phyloP scores from a whole-genome alignment of 2,888 invertebrate species.

The Drosophila monieri region DNA sequence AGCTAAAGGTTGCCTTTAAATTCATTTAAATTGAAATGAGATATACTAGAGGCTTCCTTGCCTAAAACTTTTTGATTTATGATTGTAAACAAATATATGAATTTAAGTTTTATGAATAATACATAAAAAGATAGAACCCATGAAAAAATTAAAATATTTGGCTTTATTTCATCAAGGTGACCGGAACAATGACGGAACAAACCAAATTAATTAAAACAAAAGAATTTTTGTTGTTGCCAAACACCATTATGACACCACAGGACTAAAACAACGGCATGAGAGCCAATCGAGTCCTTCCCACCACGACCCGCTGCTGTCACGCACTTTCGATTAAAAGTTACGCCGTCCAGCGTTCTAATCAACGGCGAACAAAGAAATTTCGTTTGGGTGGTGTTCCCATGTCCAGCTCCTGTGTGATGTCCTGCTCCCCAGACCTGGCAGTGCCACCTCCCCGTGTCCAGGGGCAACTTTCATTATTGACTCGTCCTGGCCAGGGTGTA shows the following conservation, averaged over 20 bases:
- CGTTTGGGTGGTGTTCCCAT: slow-evolving; percentile 24
- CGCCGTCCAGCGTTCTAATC: slow-evolving; percentile 51
- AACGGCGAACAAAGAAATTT: slow-evolving; percentile 47
- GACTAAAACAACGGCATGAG: slow-evolving; percentile 7
- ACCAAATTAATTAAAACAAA: slow-evolving; percentile 30
- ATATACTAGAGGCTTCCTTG: too few species aligned
- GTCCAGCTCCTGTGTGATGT: slow-evolving; percentile 12
- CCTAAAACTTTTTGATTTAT: too few species aligned
- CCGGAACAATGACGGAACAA: slow-evolving; percentile 2
- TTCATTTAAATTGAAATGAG: too few species aligned
- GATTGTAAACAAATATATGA: too few species aligned
- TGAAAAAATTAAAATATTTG: not conserved
- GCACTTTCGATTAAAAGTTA: slow-evolving; percentile 74
- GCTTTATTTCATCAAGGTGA: not conserved
- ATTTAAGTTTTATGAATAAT: too few species aligned
- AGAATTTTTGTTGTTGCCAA: slow-evolving; percentile 5
- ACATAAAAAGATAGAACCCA: too few species aligned
- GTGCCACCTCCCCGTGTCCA: slow-evolving; percentile 2
- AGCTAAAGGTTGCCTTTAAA: not conserved
- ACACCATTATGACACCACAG: not conserved
- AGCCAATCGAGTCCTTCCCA: slow-evolving; percentile 22
- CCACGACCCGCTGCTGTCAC: slow-evolving; percentile 44
- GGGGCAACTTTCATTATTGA: slow-evolving; percentile 61
- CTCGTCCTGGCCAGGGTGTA: slow-evolving; percentile 54
- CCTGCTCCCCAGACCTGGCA: not conserved